These are phyloP conservation scores for Thaumatotibia leucotreta DNA, from an alignment of 1,140 invertebrate genomes.

Conservation along the genomic window DNA sequence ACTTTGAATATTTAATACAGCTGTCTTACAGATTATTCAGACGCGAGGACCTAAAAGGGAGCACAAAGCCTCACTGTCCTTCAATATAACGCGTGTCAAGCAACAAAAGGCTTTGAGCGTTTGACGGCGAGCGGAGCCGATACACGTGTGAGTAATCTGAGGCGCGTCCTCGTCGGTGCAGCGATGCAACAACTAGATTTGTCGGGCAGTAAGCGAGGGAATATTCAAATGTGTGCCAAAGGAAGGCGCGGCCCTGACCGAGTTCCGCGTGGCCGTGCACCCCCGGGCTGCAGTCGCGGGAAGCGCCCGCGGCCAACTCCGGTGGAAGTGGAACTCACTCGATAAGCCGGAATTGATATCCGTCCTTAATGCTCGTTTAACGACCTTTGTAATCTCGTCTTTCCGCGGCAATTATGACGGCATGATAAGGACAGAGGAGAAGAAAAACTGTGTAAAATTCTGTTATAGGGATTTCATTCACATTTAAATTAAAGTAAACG, in stretches of 20 bases:
- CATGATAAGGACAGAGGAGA: background rate
- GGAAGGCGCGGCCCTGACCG: constrained; percentile 37
- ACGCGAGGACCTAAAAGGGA: background rate
- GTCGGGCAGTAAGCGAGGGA: constrained; percentile 15
- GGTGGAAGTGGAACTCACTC: background rate
- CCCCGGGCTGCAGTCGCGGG: constrained; percentile 14
- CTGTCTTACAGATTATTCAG: background rate
- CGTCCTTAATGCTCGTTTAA: background rate
- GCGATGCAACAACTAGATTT: constrained; percentile 4
- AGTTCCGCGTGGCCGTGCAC: constrained; percentile 32
- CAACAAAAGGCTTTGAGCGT: background rate
- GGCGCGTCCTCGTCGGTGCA: background rate
- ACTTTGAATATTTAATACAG: constrained; percentile 55
- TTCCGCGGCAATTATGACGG: background rate
- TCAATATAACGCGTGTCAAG: background rate
- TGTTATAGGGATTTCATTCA: too few species aligned
- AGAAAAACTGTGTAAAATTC: too few species aligned
- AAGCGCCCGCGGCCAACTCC: constrained; percentile 6
- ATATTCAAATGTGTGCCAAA: constrained; percentile 30
- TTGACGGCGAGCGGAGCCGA: background rate
- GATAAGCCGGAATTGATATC: constrained; percentile 11
- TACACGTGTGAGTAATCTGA: background rate
- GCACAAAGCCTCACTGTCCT: background rate
- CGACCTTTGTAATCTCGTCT: background rate
- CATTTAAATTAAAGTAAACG: too few species aligned